Evolutionary conservation across 2,888 invertebrate species (phyloP).

Genomic region (Leucozona laternaria): DNA sequence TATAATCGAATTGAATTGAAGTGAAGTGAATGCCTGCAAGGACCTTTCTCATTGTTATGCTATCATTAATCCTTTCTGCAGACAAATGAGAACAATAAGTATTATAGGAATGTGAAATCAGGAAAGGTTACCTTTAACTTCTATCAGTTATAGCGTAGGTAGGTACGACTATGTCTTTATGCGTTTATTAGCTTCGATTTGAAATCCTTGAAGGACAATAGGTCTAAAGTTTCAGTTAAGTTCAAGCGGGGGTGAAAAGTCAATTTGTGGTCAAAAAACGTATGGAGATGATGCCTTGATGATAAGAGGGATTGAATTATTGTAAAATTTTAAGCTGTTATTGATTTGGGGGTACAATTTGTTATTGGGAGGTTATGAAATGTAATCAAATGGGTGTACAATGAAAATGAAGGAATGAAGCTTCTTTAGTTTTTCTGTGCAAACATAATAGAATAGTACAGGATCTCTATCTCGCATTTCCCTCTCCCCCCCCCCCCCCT

Average conservation of each 20-base stretch:
- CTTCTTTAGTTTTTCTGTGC: no score
- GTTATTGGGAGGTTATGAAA: neutral
- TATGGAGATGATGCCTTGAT: neutral
- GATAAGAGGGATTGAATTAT: neutral
- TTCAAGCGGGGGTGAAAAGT: conserved; percentile 32
- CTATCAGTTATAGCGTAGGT: neutral
- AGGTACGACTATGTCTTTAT: conserved; percentile 9
- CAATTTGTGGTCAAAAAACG: conserved; percentile 26
- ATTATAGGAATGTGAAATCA: neutral
- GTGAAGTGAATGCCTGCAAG: conserved; percentile 44
- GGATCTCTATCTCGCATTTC: no score
- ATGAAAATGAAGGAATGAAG: no score
- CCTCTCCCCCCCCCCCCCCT: no score
- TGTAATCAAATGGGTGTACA: no score
- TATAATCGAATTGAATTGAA: conserved; percentile 34
- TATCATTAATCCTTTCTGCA: conserved; percentile 55
- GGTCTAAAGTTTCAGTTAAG: neutral
- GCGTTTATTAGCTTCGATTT: conserved; percentile 1
- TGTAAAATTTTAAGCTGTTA: neutral
- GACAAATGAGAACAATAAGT: conserved; percentile 45
- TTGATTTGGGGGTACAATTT: neutral
- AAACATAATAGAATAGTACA: no score
- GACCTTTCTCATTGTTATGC: conserved; percentile 55
- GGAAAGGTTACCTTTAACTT: neutral
- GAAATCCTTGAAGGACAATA: conserved; percentile 31